Evolutionary conservation across 2,113 vertebrate genomes (phyloP).

Genomic region (Rhinogobius similis): DNA sequence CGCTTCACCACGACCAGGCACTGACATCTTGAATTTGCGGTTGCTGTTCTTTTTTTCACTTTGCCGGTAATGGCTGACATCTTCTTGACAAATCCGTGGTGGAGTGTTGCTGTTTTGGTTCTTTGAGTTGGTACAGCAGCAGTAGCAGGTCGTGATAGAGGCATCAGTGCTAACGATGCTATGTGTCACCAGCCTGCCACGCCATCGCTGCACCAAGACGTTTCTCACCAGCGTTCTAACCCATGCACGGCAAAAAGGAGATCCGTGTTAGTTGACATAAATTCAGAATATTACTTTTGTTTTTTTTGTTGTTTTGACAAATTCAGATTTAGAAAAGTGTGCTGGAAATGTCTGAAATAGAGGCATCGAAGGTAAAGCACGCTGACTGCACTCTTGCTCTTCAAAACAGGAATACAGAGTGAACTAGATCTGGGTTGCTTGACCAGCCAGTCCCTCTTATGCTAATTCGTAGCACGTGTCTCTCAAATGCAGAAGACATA

Average conservation of each 20-base stretch:
- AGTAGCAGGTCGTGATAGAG: slow-evolving; percentile 16
- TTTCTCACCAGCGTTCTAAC: slow-evolving; percentile 4
- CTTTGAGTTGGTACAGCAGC: slow-evolving; percentile 6
- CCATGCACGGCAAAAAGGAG: background rate
- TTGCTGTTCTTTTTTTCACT: slow-evolving; percentile 15
- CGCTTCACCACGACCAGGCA: slow-evolving; percentile 8
- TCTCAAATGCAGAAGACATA: too few relatives aligned
- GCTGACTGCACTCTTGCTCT: too few relatives aligned
- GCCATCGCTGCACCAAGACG: background rate
- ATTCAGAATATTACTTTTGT: background rate
- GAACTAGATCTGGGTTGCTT: too few relatives aligned
- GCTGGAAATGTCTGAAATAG: too few relatives aligned
- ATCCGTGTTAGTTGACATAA: background rate
- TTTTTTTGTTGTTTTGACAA: too few relatives aligned
- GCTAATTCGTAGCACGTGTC: too few relatives aligned
- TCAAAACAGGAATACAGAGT: too few relatives aligned
- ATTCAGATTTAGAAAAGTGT: too few relatives aligned
- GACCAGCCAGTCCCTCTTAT: too few relatives aligned
- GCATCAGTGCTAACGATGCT: slow-evolving; percentile 21
- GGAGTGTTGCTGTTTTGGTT: background rate
- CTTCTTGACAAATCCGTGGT: slow-evolving; percentile 23
- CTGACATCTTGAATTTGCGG: slow-evolving; percentile 39
- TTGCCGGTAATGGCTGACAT: slow-evolving; percentile 25
- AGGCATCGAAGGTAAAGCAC: too few relatives aligned
- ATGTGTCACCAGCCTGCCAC: slow-evolving; percentile 7